Conservation (phyloP, 2,888 invertebrate genomes). For the Lycophotia porphyrea region DNA sequence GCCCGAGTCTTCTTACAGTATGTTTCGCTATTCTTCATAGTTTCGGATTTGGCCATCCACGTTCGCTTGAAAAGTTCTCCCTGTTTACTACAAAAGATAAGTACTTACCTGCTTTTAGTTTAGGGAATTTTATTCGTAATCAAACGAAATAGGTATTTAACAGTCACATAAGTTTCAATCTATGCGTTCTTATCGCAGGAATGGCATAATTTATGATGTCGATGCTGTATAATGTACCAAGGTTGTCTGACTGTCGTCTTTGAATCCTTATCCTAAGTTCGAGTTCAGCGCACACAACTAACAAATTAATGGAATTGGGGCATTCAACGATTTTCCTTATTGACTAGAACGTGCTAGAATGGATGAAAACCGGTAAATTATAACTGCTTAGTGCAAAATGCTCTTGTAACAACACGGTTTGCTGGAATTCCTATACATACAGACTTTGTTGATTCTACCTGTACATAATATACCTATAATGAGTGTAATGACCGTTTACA, state of each 20-base stretch:
- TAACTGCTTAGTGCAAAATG: background rate
- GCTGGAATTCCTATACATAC: background rate
- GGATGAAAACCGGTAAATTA: constrained; percentile 8
- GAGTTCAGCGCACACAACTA: constrained; percentile 32
- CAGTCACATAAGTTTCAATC: background rate
- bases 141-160: background rate
- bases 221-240: constrained; percentile 22
- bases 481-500: constrained; percentile 28
- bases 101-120: background rate
- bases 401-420: constrained; percentile 8
- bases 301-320: constrained; percentile 10
- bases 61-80: background rate
- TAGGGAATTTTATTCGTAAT: no score
- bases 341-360: constrained; percentile 15
- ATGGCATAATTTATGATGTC: background rate
- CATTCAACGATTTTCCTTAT: constrained; percentile 41
- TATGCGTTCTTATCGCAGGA: constrained; percentile 29
- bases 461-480: background rate
- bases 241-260: constrained; percentile 21
- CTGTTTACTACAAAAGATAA: no score
- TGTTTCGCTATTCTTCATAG: no score
- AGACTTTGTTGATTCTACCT: background rate
- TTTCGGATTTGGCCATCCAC: no score
- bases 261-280: constrained; percentile 50
- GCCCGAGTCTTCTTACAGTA: no score